Conservation (phyloP, 37 sponge, comb jelly and placozoan genomes). For the Oopsacas minuta region DNA sequence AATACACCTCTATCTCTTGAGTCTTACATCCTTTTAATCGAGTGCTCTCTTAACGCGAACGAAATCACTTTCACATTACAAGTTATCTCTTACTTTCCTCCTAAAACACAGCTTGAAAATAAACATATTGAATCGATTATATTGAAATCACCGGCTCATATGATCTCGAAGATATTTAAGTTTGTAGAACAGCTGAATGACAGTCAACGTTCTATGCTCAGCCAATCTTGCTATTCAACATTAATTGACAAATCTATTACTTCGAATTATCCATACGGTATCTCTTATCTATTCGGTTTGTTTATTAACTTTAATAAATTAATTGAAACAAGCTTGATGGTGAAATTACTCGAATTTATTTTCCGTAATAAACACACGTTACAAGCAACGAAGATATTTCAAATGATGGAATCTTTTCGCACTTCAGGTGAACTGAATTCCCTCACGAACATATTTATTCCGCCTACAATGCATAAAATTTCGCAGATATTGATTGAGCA, state of each 20-base stretch:
- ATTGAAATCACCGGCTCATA: not conserved
- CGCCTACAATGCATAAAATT: not conserved
- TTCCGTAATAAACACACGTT: not conserved
- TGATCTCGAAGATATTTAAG: not conserved
- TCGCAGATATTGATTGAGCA: not conserved
- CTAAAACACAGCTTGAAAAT: not conserved
- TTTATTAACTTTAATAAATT: conserved; percentile 3
- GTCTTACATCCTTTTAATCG: not conserved
- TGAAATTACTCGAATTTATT: not conserved
- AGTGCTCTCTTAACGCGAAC: not conserved
- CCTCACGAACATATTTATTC: not conserved
- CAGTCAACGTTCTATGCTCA: conserved; percentile 1
- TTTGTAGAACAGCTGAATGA: not conserved
- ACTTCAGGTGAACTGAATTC: not conserved
- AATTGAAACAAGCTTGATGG: not conserved
- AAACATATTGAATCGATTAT: not conserved
- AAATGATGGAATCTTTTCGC: not conserved
- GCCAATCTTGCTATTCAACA: not conserved
- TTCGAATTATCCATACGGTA: not conserved
- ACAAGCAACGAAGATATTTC: not conserved
- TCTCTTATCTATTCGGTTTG: not conserved
- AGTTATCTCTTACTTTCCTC: not conserved
- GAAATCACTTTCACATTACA: not conserved
- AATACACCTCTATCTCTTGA: not conserved
- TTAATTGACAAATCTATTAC: not conserved